Evolutionary conservation across 2,113 vertebrate species (phyloP).

Genomic region (Dicentrarchus labrax): DNA sequence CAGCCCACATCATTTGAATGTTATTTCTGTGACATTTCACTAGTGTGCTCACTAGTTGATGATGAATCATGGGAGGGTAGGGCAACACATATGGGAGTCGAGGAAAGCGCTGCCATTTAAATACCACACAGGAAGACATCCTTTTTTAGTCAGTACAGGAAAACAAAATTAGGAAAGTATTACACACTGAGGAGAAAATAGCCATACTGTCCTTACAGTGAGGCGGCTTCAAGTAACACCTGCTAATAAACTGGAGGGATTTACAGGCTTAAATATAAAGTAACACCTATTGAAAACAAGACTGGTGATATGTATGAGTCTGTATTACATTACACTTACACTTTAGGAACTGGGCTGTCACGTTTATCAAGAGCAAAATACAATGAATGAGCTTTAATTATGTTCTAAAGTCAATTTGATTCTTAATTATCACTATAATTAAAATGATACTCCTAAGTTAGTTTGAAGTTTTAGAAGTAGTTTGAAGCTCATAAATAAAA

Average conservation of each 20-base stretch:
- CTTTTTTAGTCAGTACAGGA: slow-evolving; percentile 9
- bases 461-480: no score
- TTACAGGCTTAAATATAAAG: slow-evolving; percentile 38
- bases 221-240: slow-evolving; percentile 42
- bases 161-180: slow-evolving; percentile 46
- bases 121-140: slow-evolving; percentile 18
- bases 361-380: neutral
- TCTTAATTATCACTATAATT: neutral
- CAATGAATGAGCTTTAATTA: neutral
- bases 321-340: neutral
- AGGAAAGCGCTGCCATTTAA: slow-evolving; percentile 5
- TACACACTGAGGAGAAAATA: slow-evolving; percentile 52
- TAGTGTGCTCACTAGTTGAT: neutral
- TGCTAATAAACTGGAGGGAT: slow-evolving; percentile 38
- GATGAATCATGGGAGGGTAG: slow-evolving; percentile 26
- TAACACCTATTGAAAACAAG: neutral
- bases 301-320: slow-evolving; percentile 2
- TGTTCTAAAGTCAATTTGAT: neutral
- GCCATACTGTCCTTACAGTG: neutral
- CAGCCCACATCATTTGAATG: slow-evolving; percentile 15
- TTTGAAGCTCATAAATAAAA: neutral
- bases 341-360: neutral
- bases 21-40: slow-evolving; percentile 15
- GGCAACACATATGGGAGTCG: neutral
- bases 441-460: neutral